Percentiles rank a stretch among this genome's conserved stretches.
These are phyloP conservation scores for Craseonycteris thonglongyai DNA, from an alignment of 2,113 vertebrate genomes.

Conservation along the genomic window DNA sequence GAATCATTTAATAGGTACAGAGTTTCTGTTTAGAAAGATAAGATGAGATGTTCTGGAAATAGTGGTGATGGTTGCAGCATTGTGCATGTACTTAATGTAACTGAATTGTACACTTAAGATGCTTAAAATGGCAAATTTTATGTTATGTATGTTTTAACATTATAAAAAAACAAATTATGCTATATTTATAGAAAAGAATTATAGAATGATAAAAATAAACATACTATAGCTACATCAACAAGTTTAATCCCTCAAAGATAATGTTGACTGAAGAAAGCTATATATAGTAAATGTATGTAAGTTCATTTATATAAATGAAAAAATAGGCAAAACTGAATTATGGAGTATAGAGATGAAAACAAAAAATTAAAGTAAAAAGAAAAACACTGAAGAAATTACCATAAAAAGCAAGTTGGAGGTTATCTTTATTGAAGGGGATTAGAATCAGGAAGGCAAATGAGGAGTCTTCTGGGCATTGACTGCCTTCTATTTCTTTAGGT, in stretches of 20 bases:
- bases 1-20: neutral
- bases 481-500: neutral
- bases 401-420: neutral
- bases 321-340: neutral
- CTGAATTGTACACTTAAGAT: neutral
- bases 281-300: neutral
- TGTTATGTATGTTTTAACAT: neutral
- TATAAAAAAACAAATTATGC: neutral
- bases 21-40: neutral
- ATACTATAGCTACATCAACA: neutral
- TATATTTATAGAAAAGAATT: neutral
- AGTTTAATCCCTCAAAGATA: neutral
- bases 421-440: neutral
- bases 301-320: neutral
- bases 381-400: neutral
- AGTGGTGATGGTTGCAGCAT: neutral
- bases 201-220: neutral
- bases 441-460: neutral
- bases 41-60: neutral
- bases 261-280: neutral
- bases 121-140: neutral
- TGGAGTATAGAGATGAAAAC: neutral
- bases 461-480: neutral
- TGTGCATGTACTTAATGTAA: neutral
- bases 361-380: neutral